Conservation (phyloP, 2,797 vertebrate genomes). For the Myotis daubentonii region DNA sequence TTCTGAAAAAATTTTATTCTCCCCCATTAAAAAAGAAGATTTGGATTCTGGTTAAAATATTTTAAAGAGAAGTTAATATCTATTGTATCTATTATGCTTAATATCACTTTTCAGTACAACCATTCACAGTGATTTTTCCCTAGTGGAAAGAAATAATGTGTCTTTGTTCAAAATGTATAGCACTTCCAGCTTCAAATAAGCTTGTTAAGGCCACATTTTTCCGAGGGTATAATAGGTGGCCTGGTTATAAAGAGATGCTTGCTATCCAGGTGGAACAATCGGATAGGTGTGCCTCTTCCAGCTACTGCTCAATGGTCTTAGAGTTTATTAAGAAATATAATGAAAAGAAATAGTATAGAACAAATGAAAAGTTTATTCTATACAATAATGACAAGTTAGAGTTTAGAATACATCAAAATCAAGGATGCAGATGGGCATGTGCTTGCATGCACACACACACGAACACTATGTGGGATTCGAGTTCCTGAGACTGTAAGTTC, state of each 20-base stretch:
- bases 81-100: constrained; percentile 46
- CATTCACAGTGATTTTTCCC: constrained; percentile 1
- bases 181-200: background rate
- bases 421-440: background rate
- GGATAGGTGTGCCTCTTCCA: background rate
- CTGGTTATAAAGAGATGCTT: background rate
- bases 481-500: background rate
- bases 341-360: background rate
- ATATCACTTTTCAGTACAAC: background rate
- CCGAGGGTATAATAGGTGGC: background rate
- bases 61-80: constrained; percentile 25
- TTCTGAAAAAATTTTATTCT: constrained; percentile 4
- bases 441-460: background rate
- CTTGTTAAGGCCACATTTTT: background rate
- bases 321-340: background rate
- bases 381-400: background rate
- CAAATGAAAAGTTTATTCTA: background rate
- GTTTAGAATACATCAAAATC: background rate
- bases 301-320: background rate
- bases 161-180: constrained; percentile 10
- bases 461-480: background rate
- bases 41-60: constrained; percentile 19
- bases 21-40: constrained; percentile 31
- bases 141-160: background rate
- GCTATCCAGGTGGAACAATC: background rate